phyloP scores from a whole-genome alignment of 2,888 invertebrate genomes.

The Hermaeophaga mercurialis region DNA sequence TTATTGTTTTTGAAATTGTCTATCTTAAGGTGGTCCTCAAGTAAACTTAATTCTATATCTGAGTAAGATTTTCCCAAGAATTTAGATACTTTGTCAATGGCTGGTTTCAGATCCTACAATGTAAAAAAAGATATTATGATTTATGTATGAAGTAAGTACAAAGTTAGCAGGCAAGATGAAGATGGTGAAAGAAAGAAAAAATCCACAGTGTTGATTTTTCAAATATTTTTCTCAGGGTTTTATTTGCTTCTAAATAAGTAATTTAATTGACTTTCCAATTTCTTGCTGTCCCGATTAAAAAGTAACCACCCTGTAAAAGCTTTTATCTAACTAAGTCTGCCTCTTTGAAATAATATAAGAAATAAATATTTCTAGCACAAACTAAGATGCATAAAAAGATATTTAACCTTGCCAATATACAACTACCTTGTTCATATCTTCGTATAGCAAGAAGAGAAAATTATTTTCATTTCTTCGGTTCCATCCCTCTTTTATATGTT shows the following conservation, averaged over 20 bases:
- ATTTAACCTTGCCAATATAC: slow-evolving; percentile 16
- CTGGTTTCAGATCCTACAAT: slow-evolving; percentile 64
- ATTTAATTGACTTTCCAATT: no score
- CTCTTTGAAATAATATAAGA: no score
- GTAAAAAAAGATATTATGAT: no score
- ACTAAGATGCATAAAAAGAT: no score
- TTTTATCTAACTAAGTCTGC: background rate
- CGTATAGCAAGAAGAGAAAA: slow-evolving; percentile 78
- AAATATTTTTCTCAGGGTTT: background rate
- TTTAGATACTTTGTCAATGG: slow-evolving; percentile 64
- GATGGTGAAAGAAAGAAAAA: background rate
- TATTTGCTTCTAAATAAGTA: no score
- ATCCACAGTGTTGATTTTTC: background rate
- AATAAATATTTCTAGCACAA: no score
- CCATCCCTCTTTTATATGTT: slow-evolving; percentile 81
- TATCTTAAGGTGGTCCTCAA: slow-evolving; percentile 78
- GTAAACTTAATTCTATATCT: slow-evolving; percentile 63
- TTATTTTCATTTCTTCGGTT: slow-evolving; percentile 67
- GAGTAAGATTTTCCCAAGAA: slow-evolving; percentile 68
- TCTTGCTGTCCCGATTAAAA: no score
- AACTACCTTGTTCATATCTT: slow-evolving; percentile 73
- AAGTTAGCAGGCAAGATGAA: background rate
- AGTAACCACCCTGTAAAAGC: background rate
- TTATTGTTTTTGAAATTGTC: slow-evolving; percentile 81
- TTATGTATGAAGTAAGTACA: no score